A percentile compares a stretch with the other conserved stretches of the same genome.
Conservation (phyloP, 2,888 invertebrate genomes). For the Onchidella celtica region DNA sequence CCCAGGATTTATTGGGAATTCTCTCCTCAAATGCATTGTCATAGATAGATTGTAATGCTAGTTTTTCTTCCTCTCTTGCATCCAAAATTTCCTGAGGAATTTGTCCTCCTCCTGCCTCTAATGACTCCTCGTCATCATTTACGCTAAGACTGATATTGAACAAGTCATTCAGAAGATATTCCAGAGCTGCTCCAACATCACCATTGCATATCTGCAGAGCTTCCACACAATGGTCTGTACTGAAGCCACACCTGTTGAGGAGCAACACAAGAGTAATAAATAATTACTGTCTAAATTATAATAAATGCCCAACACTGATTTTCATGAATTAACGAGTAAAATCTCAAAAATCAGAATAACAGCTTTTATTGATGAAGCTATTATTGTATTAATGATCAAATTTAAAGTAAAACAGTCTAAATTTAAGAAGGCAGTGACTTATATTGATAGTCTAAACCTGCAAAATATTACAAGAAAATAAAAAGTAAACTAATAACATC, state of each 20-base stretch:
- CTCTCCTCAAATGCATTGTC: constrained; percentile 69
- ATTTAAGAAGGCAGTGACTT: too few species aligned
- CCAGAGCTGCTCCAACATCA: constrained; percentile 72
- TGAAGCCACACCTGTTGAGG: constrained; percentile 74
- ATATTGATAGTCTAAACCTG: too few species aligned
- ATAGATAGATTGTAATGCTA: constrained; percentile 74
- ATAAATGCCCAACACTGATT: too few species aligned
- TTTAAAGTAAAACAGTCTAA: too few species aligned
- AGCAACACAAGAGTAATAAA: background rate
- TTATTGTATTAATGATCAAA: too few species aligned
- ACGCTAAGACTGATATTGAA: constrained; percentile 57
- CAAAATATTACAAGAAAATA: too few species aligned
- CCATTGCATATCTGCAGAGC: constrained; percentile 71
- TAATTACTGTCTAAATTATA: too few species aligned
- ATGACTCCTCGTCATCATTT: background rate
- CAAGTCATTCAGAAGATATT: constrained; percentile 70
- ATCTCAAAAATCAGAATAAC: too few species aligned
- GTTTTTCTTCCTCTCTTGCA: constrained; percentile 72
- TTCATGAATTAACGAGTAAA: too few species aligned
- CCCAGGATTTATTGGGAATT: constrained; percentile 71
- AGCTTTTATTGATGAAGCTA: too few species aligned
- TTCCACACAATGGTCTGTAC: constrained; percentile 64
- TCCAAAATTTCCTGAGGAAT: constrained; percentile 52
- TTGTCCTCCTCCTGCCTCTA: background rate
- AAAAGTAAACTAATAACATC: too few species aligned